A percentile compares a stretch with the other conserved stretches of the same genome.
These are phyloP conservation scores for Trichopoda pennipes DNA, from an alignment of 2,888 invertebrate species.

Conservation along the genomic window DNA sequence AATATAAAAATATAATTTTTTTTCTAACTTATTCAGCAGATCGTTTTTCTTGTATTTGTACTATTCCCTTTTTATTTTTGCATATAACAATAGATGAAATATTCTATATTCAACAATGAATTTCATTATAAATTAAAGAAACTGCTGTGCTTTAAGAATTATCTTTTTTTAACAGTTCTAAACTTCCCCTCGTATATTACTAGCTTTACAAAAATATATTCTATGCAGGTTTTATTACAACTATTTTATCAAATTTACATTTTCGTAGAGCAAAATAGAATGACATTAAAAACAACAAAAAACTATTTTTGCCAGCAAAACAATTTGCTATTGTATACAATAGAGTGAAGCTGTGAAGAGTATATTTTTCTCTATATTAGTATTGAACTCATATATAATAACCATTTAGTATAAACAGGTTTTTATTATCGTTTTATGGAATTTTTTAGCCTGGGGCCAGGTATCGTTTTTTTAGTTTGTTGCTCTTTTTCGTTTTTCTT, in stretches of 20 bases:
- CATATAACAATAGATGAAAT: too few relatives aligned
- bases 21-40: too few relatives aligned
- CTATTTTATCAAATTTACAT: conserved; percentile 58
- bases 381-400: conserved; percentile 42
- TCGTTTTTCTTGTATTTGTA: too few relatives aligned
- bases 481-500: conserved; percentile 23
- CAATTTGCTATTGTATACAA: conserved; percentile 15
- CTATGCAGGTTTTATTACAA: conserved; percentile 35
- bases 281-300: conserved; percentile 10
- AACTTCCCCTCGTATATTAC: too few relatives aligned
- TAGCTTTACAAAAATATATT: background rate
- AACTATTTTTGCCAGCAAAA: conserved; percentile 42
- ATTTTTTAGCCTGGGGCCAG: conserved; percentile 61
- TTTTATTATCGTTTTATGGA: conserved; percentile 20
- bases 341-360: background rate
- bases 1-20: too few relatives aligned
- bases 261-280: conserved; percentile 58
- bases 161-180: too few relatives aligned
- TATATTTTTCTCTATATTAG: conserved; percentile 4
- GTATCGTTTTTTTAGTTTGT: conserved; percentile 46
- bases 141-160: too few relatives aligned
- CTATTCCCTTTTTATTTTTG: too few relatives aligned
- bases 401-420: conserved; percentile 59
- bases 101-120: too few relatives aligned
- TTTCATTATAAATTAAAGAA: too few relatives aligned